Evolutionary conservation across 2,113 vertebrate genomes (phyloP).

Genomic region (Cyprinus carpio): DNA sequence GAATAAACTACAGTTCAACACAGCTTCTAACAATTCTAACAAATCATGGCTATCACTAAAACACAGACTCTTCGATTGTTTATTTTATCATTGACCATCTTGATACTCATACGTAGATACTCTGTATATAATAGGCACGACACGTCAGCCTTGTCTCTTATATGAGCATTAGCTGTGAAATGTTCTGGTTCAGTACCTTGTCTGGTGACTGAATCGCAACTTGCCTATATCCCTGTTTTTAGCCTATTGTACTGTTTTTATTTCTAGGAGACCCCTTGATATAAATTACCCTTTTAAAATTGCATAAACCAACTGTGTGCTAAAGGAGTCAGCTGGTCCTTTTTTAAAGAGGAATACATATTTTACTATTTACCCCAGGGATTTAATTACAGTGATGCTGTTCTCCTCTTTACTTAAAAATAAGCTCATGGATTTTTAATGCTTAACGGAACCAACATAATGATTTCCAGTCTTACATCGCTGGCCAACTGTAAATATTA

Average conservation of each 20-base stretch:
- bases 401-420: neutral
- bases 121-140: slow-evolving; percentile 1
- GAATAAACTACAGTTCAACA: neutral
- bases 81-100: neutral
- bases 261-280: neutral
- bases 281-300: neutral
- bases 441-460: neutral
- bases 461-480: too few species aligned
- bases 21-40: neutral
- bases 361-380: neutral
- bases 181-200: neutral
- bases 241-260: neutral
- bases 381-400: slow-evolving; percentile 1
- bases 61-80: neutral
- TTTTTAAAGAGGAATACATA: neutral
- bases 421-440: neutral
- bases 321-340: neutral
- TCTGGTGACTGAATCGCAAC: neutral
- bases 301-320: neutral
- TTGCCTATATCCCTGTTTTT: neutral
- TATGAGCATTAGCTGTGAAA: neutral
- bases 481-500: neutral
- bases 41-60: neutral
- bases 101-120: neutral
- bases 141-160: neutral